A percentile compares a stretch with the other conserved stretches of the same genome.
Evolutionary conservation across 1,140 invertebrate species (phyloP).

Genomic region (Pogonomyrmex californicus): DNA sequence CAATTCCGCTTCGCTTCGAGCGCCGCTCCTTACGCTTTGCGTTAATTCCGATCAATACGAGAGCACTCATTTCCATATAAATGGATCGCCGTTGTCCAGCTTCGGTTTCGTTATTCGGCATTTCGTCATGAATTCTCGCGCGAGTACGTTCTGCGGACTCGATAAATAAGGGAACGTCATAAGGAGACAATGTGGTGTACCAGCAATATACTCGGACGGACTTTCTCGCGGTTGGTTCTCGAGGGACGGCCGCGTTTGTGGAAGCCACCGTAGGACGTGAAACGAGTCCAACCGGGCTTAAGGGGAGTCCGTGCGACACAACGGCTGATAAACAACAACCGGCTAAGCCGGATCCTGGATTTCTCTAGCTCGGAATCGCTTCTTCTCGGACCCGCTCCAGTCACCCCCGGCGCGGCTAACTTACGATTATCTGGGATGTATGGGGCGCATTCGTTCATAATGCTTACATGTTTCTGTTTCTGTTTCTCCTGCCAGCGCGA

Average conservation of each 20-base stretch:
- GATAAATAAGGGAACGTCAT: slow-evolving; percentile 41
- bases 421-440: slow-evolving; percentile 81
- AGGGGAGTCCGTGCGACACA: slow-evolving; percentile 1
- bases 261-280: slow-evolving; percentile 32
- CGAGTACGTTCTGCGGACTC: neutral
- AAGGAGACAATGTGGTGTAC: neutral
- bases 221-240: slow-evolving; percentile 27
- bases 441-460: slow-evolving; percentile 54
- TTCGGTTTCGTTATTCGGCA: slow-evolving; percentile 2
- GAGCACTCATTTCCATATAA: neutral
- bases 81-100: neutral
- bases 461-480: neutral
- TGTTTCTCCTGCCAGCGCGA: neutral
- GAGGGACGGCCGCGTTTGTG: slow-evolving; percentile 11
- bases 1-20: neutral
- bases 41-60: neutral
- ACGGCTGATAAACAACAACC: slow-evolving; percentile 64
- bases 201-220: neutral
- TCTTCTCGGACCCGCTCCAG: slow-evolving; percentile 50
- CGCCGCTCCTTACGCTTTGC: neutral
- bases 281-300: slow-evolving; percentile 61
- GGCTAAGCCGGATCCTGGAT: slow-evolving; percentile 50
- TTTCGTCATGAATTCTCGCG: slow-evolving; percentile 5
- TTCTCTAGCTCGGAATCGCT: neutral
- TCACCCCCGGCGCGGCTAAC: slow-evolving; percentile 25